Evolutionary conservation across 2,888 invertebrate species (phyloP).

Genomic region (Drosophila meridionalis): DNA sequence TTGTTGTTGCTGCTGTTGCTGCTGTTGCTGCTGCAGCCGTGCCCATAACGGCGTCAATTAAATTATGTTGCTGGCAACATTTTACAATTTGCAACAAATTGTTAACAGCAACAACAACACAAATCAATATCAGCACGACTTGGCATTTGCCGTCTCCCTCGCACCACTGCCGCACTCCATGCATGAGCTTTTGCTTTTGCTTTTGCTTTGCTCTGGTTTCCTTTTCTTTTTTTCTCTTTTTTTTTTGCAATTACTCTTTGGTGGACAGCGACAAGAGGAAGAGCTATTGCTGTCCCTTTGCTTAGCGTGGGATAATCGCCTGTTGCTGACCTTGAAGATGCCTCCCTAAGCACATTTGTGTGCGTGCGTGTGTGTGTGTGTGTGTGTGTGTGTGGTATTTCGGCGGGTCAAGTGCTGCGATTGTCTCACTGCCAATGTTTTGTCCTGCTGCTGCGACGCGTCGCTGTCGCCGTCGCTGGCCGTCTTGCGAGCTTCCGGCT

Average conservation of each 20-base stretch:
- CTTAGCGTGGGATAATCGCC: slow-evolving; percentile 63
- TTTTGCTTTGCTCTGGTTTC: slow-evolving; percentile 10
- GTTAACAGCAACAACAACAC: slow-evolving; percentile 68
- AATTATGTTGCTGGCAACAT: slow-evolving; percentile 81
- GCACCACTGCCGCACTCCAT: background rate
- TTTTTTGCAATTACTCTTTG: slow-evolving; percentile 30
- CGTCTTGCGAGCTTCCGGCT: slow-evolving; percentile 72
- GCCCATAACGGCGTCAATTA: slow-evolving; percentile 80
- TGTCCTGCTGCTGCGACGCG: slow-evolving; percentile 39
- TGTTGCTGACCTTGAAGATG: slow-evolving; percentile 48
- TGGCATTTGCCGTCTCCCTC: slow-evolving; percentile 20
- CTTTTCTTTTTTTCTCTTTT: background rate
- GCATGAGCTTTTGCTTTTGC: slow-evolving; percentile 4
- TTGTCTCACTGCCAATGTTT: slow-evolving; percentile 32
- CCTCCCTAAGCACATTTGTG: slow-evolving; percentile 33
- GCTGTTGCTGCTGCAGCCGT: slow-evolving; percentile 57
- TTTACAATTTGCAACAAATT: slow-evolving; percentile 81
- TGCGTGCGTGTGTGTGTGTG: slow-evolving; percentile 12
- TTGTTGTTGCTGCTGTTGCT: slow-evolving; percentile 46
- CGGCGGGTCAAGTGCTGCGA: slow-evolving; percentile 62
- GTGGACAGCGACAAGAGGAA: slow-evolving; percentile 24
- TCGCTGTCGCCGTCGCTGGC: slow-evolving; percentile 26
- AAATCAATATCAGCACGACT: slow-evolving; percentile 70
- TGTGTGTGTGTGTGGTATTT: slow-evolving; percentile 54
- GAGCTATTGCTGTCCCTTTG: slow-evolving; percentile 37